These are phyloP conservation scores for Aphelinus atriplicis DNA, from an alignment of 1,140 invertebrate species.

Conservation along the genomic window DNA sequence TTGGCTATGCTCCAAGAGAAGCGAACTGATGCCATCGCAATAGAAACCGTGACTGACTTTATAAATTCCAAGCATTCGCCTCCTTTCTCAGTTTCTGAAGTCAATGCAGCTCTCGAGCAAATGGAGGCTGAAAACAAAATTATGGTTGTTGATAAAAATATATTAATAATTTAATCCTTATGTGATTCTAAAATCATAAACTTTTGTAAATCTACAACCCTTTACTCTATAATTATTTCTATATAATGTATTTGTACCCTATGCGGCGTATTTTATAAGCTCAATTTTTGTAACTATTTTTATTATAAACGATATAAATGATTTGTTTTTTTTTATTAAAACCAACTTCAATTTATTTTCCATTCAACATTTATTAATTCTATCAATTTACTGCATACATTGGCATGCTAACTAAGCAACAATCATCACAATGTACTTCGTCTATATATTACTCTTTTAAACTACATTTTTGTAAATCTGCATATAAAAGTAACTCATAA, in stretches of 20 bases:
- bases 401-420: too few relatives aligned
- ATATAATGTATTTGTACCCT: not conserved
- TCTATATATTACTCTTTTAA: too few relatives aligned
- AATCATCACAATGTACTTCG: too few relatives aligned
- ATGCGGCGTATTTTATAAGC: not conserved
- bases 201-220: not conserved
- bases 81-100: conserved; percentile 78
- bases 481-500: too few relatives aligned
- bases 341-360: too few relatives aligned
- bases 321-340: not conserved
- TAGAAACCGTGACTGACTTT: conserved; percentile 70
- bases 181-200: not conserved
- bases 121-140: conserved; percentile 93
- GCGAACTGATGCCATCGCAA: conserved; percentile 73
- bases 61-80: conserved; percentile 70
- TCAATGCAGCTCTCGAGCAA: conserved; percentile 78
- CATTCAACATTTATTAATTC: too few relatives aligned
- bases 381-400: too few relatives aligned
- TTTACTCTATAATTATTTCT: conserved; percentile 4
- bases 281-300: not conserved
- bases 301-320: not conserved
- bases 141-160: conserved; percentile 87
- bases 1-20: conserved; percentile 76
- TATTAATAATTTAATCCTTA: conserved; percentile 82
- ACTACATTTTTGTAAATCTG: too few relatives aligned